Evolutionary conservation across 2,888 invertebrate genomes (phyloP).

Genomic region (Sminthurinus aureus): DNA sequence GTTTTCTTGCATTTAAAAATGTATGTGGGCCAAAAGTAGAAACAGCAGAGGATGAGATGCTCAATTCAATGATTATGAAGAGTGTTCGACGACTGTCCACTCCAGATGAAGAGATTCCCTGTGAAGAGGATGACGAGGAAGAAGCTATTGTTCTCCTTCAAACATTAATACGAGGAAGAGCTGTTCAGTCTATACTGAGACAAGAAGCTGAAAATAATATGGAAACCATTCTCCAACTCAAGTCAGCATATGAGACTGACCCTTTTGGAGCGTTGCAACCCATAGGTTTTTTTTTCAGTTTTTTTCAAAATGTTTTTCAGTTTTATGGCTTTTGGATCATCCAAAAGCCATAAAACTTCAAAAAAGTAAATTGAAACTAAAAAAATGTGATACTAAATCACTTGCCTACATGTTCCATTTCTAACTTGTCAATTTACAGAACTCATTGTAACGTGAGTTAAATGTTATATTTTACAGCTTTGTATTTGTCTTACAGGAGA

Average conservation of each 20-base stretch:
- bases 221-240: constrained; percentile 50
- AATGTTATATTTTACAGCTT: too few species aligned
- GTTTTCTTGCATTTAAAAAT: constrained; percentile 52
- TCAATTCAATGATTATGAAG: constrained; percentile 30
- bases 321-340: too few species aligned
- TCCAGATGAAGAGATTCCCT: constrained; percentile 35
- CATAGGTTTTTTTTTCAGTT: too few species aligned
- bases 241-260: constrained; percentile 55
- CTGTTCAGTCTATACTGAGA: constrained; percentile 71
- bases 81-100: constrained; percentile 36
- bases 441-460: too few species aligned
- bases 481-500: too few species aligned
- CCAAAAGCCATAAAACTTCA: too few species aligned
- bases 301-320: too few species aligned
- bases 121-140: constrained; percentile 46
- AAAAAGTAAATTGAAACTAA: too few species aligned
- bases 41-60: constrained; percentile 10
- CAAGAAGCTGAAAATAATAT: constrained; percentile 55
- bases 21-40: constrained; percentile 28
- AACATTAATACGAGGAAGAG: constrained; percentile 74
- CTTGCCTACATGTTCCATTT: too few species aligned
- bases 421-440: too few species aligned
- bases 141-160: constrained; percentile 68
- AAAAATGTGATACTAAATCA: too few species aligned
- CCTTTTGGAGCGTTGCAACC: constrained; percentile 48